Evolutionary conservation across 92 coral and sea anemone genomes (phyloP).

Genomic region (Epizoanthus ramosus): DNA sequence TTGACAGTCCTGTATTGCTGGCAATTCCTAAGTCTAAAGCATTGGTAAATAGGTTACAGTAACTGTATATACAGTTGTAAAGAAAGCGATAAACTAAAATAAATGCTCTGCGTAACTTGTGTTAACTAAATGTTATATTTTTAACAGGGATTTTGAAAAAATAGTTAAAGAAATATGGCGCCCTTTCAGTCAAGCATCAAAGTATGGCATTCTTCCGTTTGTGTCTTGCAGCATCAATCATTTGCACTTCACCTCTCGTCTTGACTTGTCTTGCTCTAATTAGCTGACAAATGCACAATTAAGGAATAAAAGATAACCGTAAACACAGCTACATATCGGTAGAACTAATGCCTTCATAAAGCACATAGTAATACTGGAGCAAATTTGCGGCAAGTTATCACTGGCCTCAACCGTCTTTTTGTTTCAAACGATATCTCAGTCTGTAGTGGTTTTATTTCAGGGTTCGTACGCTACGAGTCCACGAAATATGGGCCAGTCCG

Average conservation of each 20-base stretch:
- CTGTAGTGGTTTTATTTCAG: too few species aligned
- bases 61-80: neutral
- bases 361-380: too few species aligned
- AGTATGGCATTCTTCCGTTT: slow-evolving; percentile 58
- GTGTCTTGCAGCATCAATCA: neutral
- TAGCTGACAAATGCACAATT: neutral
- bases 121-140: slow-evolving; percentile 29
- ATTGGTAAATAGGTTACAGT: neutral
- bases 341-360: too few species aligned
- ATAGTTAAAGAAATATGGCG: slow-evolving; percentile 74
- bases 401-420: too few species aligned
- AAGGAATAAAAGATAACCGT: neutral
- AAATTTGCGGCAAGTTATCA: too few species aligned
- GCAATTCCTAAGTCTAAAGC: too few species aligned
- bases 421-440: too few species aligned
- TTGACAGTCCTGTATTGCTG: too few species aligned
- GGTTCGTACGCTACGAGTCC: too few species aligned
- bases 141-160: slow-evolving; percentile 83
- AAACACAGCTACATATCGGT: neutral
- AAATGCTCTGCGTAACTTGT: slow-evolving; percentile 16
- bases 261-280: neutral
- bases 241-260: too few species aligned
- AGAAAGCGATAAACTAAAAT: neutral
- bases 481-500: too few species aligned
- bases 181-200: slow-evolving; percentile 63